phyloP scores from a whole-genome alignment of 1,140 invertebrate genomes.

The Ostrea edulis region DNA sequence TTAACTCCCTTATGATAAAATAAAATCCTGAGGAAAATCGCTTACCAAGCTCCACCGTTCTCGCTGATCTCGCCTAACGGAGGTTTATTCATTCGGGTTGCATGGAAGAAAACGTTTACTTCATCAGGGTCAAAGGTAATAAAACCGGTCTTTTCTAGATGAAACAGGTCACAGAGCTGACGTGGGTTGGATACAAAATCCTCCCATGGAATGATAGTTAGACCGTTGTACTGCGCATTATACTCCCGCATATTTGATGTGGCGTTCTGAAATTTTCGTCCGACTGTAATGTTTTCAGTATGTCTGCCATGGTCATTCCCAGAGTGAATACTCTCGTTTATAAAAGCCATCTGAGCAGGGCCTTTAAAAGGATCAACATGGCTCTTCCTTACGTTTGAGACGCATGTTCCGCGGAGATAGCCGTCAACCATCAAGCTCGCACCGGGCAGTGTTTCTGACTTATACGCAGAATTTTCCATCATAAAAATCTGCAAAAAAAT shows the following conservation, averaged over 20 bases:
- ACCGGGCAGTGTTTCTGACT: neutral
- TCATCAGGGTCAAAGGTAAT: conserved; percentile 66
- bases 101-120: conserved; percentile 69
- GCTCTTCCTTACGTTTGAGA: neutral
- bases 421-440: conserved; percentile 45
- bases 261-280: conserved; percentile 38
- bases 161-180: conserved; percentile 63
- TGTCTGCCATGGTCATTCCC: neutral
- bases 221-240: conserved; percentile 56
- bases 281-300: neutral
- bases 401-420: conserved; percentile 37
- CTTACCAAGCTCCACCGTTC: conserved; percentile 67
- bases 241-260: conserved; percentile 56
- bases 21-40: neutral
- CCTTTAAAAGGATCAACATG: conserved; percentile 1
- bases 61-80: conserved; percentile 62
- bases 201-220: conserved; percentile 66
- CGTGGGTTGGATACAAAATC: conserved; percentile 64
- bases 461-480: neutral
- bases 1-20: too few species aligned
- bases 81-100: conserved; percentile 62
- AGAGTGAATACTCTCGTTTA: neutral
- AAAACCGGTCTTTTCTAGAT: conserved; percentile 59
- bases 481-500: neutral
- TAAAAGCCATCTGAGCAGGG: neutral